A percentile compares a stretch with the other conserved stretches of the same genome.
phyloP scores from a whole-genome alignment of 2,888 invertebrate genomes.

The Scelioninae gen. 1 region DNA sequence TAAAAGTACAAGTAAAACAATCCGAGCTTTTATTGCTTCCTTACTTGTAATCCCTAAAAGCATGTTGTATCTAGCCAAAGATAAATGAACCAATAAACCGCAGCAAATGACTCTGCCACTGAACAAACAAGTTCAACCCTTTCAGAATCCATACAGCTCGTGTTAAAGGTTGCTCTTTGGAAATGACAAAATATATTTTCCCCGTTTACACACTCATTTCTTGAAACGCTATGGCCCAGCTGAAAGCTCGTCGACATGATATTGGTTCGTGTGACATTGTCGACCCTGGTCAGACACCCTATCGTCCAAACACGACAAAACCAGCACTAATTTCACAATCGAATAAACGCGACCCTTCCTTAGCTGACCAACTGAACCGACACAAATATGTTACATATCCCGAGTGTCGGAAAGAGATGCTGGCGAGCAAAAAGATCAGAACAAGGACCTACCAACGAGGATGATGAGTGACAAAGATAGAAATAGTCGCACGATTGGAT shows the following conservation, averaged over 20 bases:
- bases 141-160: slow-evolving; percentile 23
- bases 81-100: slow-evolving; percentile 37
- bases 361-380: slow-evolving; percentile 75
- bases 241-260: slow-evolving; percentile 31
- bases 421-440: slow-evolving; percentile 33
- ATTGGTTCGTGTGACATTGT: slow-evolving; percentile 50
- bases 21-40: background rate
- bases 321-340: slow-evolving; percentile 85
- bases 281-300: slow-evolving; percentile 68
- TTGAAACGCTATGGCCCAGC: slow-evolving; percentile 9
- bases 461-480: slow-evolving; percentile 36
- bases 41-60: slow-evolving; percentile 7
- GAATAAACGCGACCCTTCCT: slow-evolving; percentile 80
- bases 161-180: slow-evolving; percentile 27
- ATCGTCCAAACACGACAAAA: slow-evolving; percentile 79
- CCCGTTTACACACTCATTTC: slow-evolving; percentile 52
- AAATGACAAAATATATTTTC: slow-evolving; percentile 48
- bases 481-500: slow-evolving; percentile 68
- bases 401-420: slow-evolving; percentile 59
- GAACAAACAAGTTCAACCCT: slow-evolving; percentile 40
- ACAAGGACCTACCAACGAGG: slow-evolving; percentile 18
- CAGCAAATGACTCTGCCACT: slow-evolving; percentile 29
- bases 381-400: slow-evolving; percentile 74
- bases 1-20: background rate
- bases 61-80: slow-evolving; percentile 21